Percentiles rank a stretch among this genome's conserved stretches.
phyloP scores from a whole-genome alignment of 2,888 invertebrate species.

The Arctia plantaginis region DNA sequence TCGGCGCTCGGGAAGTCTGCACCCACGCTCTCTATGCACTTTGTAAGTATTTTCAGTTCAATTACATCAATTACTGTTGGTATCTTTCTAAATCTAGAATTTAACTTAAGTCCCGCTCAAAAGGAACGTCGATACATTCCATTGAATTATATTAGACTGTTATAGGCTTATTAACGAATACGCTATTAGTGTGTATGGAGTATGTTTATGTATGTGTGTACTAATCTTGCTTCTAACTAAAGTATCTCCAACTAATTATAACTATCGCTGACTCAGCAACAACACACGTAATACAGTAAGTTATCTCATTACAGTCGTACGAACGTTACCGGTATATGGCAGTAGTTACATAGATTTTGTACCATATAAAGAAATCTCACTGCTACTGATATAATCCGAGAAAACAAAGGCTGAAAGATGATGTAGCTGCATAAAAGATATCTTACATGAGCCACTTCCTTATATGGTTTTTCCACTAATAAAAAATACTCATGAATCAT shows the following conservation, averaged over 20 bases:
- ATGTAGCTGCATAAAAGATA: no score
- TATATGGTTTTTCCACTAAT: no score
- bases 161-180: background rate
- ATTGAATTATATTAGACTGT: no score
- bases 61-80: background rate
- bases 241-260: background rate
- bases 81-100: background rate
- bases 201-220: background rate
- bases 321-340: background rate
- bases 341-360: background rate
- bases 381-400: no score
- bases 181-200: no score
- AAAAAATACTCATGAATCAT: no score
- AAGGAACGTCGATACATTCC: no score
- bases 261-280: background rate
- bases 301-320: background rate
- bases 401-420: no score
- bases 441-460: no score
- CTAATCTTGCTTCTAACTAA: background rate
- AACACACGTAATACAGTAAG: background rate
- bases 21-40: constrained; percentile 93
- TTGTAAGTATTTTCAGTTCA: constrained; percentile 81
- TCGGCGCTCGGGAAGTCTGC: constrained; percentile 97
- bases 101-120: no score
- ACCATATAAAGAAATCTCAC: background rate